phyloP scores from a whole-genome alignment of 2,888 invertebrate genomes.

The Cantharis rustica region DNA sequence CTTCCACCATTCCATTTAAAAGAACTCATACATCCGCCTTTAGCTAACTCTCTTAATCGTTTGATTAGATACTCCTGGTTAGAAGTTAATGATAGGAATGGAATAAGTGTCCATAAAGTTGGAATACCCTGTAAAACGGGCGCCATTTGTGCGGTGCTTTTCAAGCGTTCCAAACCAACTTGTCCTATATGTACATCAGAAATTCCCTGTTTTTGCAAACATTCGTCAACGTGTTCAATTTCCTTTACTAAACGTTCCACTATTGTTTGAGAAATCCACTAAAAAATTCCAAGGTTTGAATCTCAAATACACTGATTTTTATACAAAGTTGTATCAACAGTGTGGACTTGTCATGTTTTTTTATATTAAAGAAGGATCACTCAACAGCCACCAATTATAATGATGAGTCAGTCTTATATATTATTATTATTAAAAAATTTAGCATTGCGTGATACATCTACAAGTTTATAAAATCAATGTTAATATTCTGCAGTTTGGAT shows the following conservation, averaged over 20 bases:
- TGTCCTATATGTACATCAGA: slow-evolving; percentile 69
- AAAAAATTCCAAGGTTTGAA: slow-evolving; percentile 33
- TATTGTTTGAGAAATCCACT: slow-evolving; percentile 89
- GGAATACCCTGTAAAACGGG: slow-evolving; percentile 61
- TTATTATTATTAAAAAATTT: no score
- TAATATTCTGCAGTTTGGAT: no score
- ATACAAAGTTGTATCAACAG: no score
- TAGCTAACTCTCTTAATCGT: slow-evolving; percentile 76
- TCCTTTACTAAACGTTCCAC: slow-evolving; percentile 75
- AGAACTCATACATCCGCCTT: slow-evolving; percentile 85
- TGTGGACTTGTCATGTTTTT: no score
- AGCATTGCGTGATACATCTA: no score
- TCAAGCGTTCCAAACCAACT: slow-evolving; percentile 74
- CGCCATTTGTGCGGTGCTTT: slow-evolving; percentile 70
- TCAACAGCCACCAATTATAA: no score
- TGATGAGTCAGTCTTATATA: no score
- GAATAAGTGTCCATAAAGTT: slow-evolving; percentile 67
- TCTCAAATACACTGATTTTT: no score
- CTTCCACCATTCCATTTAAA: slow-evolving; percentile 89
- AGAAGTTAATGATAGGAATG: slow-evolving; percentile 79
- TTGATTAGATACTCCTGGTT: slow-evolving; percentile 87
- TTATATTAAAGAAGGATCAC: no score
- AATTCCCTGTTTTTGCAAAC: slow-evolving; percentile 71
- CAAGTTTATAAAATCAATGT: no score
- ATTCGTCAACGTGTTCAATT: slow-evolving; percentile 72